Evolutionary conservation across 2,797 vertebrate genomes (phyloP), one percentile per base, ranked within the genome.

Genomic region (Pangasius krempfi): DNA sequence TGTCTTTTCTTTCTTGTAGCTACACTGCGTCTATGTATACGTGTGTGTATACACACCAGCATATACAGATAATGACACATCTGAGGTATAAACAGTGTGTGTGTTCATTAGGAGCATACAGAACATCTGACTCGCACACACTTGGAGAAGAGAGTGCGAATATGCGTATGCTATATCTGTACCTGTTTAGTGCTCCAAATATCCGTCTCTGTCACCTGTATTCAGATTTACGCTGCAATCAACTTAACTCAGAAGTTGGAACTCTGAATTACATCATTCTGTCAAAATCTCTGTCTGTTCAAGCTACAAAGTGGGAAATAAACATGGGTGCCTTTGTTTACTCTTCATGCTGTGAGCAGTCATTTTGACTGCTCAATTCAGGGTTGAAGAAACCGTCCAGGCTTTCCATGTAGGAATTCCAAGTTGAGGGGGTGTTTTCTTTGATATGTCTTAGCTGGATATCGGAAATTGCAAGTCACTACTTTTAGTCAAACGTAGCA

Each of bases 51-150:
- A 9, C 7, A 47, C 47, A 47, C 47, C 47, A 47, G 91, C 88
- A 91, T 91, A 91, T 84, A 88, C 86, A 90, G 86, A 91, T 87
- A 70, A 84, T 37, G 47, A 76, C 33, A 47, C 62, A 25, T 89
- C 60, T 25, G 16, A 8, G 7, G 33, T 73, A 73, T 72, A 18
- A 68, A 33, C 30, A 72, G 33, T 6, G 33, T 37, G 33, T 37
- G 5, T 14, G 12, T 7, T 72, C 33, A 18, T 40, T 20, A 1
- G 37, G 7, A 20, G 33, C 16, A 4, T 44, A 40, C 25, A 3
- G 20, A 44, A 44, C 20, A 73, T 73, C 37, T 22, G 70, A 44
- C 37, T 44, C 40, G 1, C 27, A 70, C 68, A 72, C 68, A 40
- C 30, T 8, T 22, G 33, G 33, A 72, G 33, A 72, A 40, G 16